Percentiles rank a stretch among this genome's conserved stretches.
Evolutionary conservation across 2,797 vertebrate genomes (phyloP).

Genomic region (Liasis olivaceus): DNA sequence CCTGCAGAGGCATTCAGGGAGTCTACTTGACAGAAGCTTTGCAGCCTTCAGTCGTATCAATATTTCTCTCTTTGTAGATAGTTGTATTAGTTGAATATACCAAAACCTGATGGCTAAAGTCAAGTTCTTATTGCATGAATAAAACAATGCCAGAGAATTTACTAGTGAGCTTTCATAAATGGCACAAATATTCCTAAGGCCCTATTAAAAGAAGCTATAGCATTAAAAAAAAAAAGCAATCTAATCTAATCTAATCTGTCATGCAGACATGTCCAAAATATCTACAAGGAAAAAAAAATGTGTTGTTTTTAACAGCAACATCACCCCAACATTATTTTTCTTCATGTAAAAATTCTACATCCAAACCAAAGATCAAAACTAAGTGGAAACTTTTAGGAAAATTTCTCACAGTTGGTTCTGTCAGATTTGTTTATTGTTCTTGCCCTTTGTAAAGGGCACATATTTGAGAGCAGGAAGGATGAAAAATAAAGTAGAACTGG

Average conservation of each 20-base stretch:
- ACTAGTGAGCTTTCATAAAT: neutral
- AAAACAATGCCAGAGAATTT: neutral
- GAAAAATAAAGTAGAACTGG: slow-evolving; percentile 40
- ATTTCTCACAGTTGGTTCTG: neutral
- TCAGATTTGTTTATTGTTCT: slow-evolving; percentile 19
- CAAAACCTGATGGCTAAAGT: neutral
- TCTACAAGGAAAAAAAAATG: neutral
- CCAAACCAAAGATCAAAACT: neutral
- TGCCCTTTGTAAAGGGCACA: slow-evolving; percentile 25
- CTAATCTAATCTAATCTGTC: neutral
- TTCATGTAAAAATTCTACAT: neutral
- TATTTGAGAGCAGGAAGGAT: slow-evolving; percentile 17
- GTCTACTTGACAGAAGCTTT: neutral
- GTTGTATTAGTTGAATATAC: neutral
- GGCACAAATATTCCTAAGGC: neutral
- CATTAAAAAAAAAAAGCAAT: neutral
- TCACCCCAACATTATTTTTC: neutral
- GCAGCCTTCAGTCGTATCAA: neutral
- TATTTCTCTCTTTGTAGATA: neutral
- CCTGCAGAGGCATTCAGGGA: neutral
- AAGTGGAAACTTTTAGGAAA: slow-evolving; percentile 9
- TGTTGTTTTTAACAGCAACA: neutral
- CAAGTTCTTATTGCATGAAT: neutral
- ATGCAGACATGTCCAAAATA: neutral
- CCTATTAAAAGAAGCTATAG: neutral